Conservation (phyloP, 2,888 invertebrate species). For the Anaspis maculata region DNA sequence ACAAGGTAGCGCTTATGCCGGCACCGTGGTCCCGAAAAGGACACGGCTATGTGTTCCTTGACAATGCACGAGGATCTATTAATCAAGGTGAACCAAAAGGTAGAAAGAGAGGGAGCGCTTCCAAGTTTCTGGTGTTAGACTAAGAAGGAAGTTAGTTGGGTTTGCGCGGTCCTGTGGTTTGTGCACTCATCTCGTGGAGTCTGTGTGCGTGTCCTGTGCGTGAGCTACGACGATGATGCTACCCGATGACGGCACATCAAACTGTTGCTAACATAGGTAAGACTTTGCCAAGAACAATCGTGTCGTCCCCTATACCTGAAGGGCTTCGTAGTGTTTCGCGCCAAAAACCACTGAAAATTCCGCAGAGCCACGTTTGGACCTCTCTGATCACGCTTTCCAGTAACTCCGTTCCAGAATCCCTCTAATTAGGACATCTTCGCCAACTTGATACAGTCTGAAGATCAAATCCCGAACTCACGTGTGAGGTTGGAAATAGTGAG, state of each 20-base stretch:
- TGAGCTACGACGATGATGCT: no score
- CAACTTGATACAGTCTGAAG: no score
- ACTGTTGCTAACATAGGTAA: no score
- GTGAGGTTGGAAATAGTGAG: no score
- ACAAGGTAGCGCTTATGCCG: background rate
- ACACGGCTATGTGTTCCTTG: conserved; percentile 18
- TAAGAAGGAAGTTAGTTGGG: conserved; percentile 28
- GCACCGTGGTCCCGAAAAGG: conserved; percentile 10
- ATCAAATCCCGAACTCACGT: no score
- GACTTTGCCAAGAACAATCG: background rate
- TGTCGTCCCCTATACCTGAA: background rate
- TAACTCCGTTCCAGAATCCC: no score
- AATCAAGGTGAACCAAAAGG: conserved; percentile 31
- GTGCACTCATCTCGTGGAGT: conserved; percentile 8
- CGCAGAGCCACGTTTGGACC: no score
- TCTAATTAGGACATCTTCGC: no score
- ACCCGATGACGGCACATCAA: no score
- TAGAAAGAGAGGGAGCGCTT: conserved; percentile 28
- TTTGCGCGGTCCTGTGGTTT: conserved; percentile 20
- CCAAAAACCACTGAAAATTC: no score
- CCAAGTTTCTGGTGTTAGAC: conserved; percentile 17
- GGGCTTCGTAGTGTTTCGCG: no score
- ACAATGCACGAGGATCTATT: conserved; percentile 22
- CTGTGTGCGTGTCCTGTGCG: background rate
- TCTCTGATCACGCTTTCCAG: no score